Evolutionary conservation across 2,113 vertebrate genomes (phyloP).

Genomic region (Lycaon pictus): DNA sequence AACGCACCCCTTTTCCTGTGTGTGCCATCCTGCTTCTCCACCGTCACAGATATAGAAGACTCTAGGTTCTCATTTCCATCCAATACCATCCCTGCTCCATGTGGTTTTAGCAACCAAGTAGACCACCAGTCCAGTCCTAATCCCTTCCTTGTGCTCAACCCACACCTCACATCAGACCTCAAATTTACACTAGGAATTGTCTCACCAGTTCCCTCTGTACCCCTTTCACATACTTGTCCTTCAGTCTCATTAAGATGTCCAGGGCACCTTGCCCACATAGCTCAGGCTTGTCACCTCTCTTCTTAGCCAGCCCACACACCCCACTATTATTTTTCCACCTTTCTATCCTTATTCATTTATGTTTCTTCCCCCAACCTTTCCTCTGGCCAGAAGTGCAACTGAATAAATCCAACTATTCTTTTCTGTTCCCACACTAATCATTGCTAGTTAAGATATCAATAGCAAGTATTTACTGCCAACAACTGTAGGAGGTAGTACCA

Average conservation of each 20-base stretch:
- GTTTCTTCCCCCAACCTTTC: background rate
- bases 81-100: background rate
- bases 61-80: background rate
- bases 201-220: background rate
- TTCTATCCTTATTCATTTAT: background rate
- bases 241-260: background rate
- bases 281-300: background rate
- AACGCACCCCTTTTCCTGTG: background rate
- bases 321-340: background rate
- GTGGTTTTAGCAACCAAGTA: background rate
- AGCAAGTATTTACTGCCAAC: background rate
- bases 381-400: background rate
- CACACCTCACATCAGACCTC: background rate
- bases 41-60: background rate
- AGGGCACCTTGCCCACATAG: background rate
- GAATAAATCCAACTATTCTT: background rate
- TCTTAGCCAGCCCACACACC: background rate
- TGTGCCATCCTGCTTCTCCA: background rate
- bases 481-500: background rate
- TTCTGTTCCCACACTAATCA: background rate
- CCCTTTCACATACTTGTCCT: background rate
- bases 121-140: no score
- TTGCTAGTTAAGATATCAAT: background rate
- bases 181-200: background rate
- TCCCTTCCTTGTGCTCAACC: background rate